Percentiles rank a stretch among this genome's conserved stretches.
Evolutionary conservation across 2,888 invertebrate genomes (phyloP).

Genomic region (Hirtodrosophila duncani): DNA sequence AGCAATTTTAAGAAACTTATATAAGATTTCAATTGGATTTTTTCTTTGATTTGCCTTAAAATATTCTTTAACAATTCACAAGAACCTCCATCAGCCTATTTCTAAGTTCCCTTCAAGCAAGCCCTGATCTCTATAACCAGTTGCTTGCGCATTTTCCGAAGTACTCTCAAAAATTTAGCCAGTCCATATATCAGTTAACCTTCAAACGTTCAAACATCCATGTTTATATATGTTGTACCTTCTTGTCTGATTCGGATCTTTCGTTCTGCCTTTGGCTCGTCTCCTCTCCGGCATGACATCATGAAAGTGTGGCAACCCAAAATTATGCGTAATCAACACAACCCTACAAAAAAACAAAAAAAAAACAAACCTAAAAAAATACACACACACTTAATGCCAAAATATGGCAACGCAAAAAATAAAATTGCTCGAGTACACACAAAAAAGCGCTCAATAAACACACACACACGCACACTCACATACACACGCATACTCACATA

Average conservation of each 20-base stretch:
- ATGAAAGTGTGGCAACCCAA: constrained; percentile 46
- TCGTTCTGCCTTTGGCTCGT: constrained; percentile 2
- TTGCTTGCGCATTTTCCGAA: too few species aligned
- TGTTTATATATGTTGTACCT: not conserved
- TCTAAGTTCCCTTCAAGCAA: too few species aligned
- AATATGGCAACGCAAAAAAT: constrained; percentile 53
- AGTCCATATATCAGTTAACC: too few species aligned
- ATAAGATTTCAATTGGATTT: too few species aligned
- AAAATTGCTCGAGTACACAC: constrained; percentile 56
- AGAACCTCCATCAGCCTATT: too few species aligned
- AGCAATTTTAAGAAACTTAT: too few species aligned
- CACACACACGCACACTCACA: constrained; percentile 9
- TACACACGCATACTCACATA: constrained; percentile 12
- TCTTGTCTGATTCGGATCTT: not conserved
- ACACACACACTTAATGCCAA: constrained; percentile 36
- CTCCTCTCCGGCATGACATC: constrained; percentile 50
- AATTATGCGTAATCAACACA: constrained; percentile 63
- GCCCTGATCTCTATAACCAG: too few species aligned
- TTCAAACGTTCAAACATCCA: constrained; percentile 3
- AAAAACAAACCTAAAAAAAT: not conserved
- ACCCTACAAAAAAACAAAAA: constrained; percentile 33
- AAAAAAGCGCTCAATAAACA: constrained; percentile 10
- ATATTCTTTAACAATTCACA: too few species aligned
- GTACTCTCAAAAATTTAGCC: too few species aligned
- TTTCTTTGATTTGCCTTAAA: too few species aligned